Conservation (phyloP, 2,888 invertebrate genomes). For the Tortrix viridana region DNA sequence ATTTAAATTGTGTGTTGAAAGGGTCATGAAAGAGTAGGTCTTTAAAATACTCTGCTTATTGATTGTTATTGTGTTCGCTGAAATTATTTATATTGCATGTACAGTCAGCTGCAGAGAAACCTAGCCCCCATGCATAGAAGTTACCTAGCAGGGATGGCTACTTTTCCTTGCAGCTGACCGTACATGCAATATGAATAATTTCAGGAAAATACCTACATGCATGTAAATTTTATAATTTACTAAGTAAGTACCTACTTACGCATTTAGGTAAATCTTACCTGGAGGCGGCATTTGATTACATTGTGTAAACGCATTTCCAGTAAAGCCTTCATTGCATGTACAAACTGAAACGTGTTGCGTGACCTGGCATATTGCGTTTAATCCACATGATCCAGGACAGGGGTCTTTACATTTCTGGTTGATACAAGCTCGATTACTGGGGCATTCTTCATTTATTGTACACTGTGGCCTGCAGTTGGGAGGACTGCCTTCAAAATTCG, state of each 20-base stretch:
- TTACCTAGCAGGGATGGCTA: too few species aligned
- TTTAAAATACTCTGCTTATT: too few species aligned
- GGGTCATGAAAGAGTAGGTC: too few species aligned
- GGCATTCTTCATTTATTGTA: conserved; percentile 87
- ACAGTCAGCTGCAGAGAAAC: too few species aligned
- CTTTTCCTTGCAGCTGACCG: too few species aligned
- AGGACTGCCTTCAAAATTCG: conserved; percentile 86
- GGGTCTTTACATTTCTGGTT: conserved; percentile 87
- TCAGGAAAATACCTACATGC: too few species aligned
- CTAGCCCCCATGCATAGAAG: too few species aligned
- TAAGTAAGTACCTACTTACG: neutral
- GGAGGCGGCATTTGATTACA: conserved; percentile 68
- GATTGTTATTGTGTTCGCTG: too few species aligned
- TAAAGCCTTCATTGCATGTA: conserved; percentile 82
- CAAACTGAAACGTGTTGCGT: conserved; percentile 86
- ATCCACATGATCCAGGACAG: conserved; percentile 88
- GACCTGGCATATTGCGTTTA: conserved; percentile 84
- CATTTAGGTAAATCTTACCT: conserved; percentile 52
- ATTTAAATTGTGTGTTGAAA: too few species aligned
- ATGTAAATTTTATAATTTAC: conserved; percentile 1
- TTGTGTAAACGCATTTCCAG: conserved; percentile 86
- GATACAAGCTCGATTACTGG: conserved; percentile 87
- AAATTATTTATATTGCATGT: too few species aligned
- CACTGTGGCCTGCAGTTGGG: conserved; percentile 89
- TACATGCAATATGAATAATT: too few species aligned